A percentile compares a stretch with the other conserved stretches of the same genome.
Conservation (phyloP, 2,113 vertebrate species). For the Acanthochromis polyacanthus region DNA sequence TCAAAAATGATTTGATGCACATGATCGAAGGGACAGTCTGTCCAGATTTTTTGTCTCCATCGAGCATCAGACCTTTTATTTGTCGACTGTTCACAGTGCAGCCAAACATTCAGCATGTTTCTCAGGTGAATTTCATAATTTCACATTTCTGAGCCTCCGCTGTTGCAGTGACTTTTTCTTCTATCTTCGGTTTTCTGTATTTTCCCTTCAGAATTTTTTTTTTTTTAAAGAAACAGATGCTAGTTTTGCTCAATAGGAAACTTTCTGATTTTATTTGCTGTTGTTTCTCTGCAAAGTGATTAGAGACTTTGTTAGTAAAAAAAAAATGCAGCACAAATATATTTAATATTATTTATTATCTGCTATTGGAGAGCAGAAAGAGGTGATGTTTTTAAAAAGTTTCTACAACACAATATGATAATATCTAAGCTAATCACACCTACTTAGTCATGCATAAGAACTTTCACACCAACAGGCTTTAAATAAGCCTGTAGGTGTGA, state of each 20-base stretch:
- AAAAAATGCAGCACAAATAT: too few relatives aligned
- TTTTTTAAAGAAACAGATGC: too few relatives aligned
- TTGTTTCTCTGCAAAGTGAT: background rate
- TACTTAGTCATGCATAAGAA: too few relatives aligned
- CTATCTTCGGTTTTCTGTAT: background rate
- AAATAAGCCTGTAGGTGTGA: too few relatives aligned
- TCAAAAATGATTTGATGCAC: constrained; percentile 25
- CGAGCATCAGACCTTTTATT: background rate
- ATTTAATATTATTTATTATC: background rate
- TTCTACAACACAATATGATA: too few relatives aligned
- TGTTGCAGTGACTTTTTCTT: too few relatives aligned
- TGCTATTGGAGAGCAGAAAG: background rate
- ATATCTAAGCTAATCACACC: too few relatives aligned
- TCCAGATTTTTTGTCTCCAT: background rate
- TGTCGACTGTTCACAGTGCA: background rate
- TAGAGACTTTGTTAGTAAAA: too few relatives aligned
- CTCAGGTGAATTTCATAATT: background rate
- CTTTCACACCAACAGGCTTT: too few relatives aligned
- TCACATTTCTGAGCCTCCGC: background rate
- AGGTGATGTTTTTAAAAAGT: too few relatives aligned
- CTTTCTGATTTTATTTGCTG: background rate
- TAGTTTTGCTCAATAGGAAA: background rate
- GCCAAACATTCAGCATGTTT: background rate
- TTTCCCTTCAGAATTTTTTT: too few relatives aligned
- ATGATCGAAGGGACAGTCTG: constrained; percentile 9